Evolutionary conservation across 2,888 invertebrate genomes (phyloP), one percentile per base, ranked within the genome.

Genomic region (Cosmorhoe ocellata): DNA sequence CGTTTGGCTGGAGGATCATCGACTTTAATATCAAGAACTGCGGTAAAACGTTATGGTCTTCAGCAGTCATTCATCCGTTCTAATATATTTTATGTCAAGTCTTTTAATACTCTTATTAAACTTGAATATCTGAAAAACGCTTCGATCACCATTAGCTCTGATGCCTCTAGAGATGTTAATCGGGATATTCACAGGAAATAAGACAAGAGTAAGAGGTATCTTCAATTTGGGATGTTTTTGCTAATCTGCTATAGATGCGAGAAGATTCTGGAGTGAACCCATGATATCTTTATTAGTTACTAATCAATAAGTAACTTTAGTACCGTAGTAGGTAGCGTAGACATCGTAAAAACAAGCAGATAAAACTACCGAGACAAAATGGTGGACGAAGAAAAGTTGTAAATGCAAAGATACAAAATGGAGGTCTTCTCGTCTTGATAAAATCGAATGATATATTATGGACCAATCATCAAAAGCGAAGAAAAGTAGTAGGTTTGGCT

Each of bases 341-440:
- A 18, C 2, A 18, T 18, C 18, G 7, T 9, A n/a, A 33, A 38
- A 40, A 28, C 40, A 40, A 41, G 12, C 2, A 26, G 22, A 37
- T 31, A 13, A 37, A 46, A 42, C 31, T 43, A 31, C 13, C 13
- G 32, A 42, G 9, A 46, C 46, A 51, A 46, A 42, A 46, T 51
- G 51, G 51, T 42, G 46, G 51, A 33, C 30, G 12, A 13, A 37
- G 18, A 8, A 40, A 28, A 28, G 28, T 10, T 26, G 18, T 41
- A 24, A 36, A 42, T 28, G 27, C 31, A 14, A 30, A 31, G 30
- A 49, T 77, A 79, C 79, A 78, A 81, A 78, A 80, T 79, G 74
- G 74, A 74, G 75, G 76, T 70, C 72, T 12, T 34, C 3, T 31
- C 3, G 11, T 9, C 26, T 9, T 14, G 26, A 34, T 43, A 22